Conservation (phyloP, 2,888 invertebrate genomes). For the Parnassius apollo region DNA sequence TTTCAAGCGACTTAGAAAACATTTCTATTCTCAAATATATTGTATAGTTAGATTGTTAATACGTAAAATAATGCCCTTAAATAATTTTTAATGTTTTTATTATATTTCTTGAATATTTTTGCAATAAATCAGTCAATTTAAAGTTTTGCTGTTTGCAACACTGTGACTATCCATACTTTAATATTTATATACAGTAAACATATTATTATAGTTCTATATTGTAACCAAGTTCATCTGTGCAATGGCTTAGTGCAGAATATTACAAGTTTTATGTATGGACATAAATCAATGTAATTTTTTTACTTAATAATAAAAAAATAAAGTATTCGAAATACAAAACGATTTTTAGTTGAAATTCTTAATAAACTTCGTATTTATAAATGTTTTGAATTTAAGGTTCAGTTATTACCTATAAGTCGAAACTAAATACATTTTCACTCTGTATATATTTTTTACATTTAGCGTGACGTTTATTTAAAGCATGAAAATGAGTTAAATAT, state of each 20-base stretch:
- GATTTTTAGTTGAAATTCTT: slow-evolving; percentile 46
- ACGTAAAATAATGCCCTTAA: slow-evolving; percentile 6
- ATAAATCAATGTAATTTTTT: slow-evolving; percentile 76
- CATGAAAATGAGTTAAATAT: no score
- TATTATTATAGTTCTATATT: slow-evolving; percentile 33
- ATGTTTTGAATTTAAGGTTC: no score
- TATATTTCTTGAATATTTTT: slow-evolving; percentile 23
- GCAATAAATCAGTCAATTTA: slow-evolving; percentile 36
- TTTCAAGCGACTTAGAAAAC: slow-evolving; percentile 6
- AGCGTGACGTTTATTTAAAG: no score
- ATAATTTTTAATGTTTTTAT: slow-evolving; percentile 21
- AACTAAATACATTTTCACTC: no score
- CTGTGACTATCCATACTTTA: slow-evolving; percentile 21
- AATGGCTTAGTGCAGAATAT: slow-evolving; percentile 53
- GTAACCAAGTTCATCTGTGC: slow-evolving; percentile 49
- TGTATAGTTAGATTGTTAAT: slow-evolving; percentile 14
- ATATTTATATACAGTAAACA: slow-evolving; percentile 20
- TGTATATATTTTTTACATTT: no score
- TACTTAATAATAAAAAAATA: slow-evolving; percentile 73
- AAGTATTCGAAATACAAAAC: slow-evolving; percentile 63
- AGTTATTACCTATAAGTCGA: no score
- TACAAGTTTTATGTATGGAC: slow-evolving; percentile 59
- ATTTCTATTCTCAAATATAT: slow-evolving; percentile 12
- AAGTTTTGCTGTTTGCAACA: slow-evolving; percentile 27
- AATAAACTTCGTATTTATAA: no score